A percentile compares a stretch with the other conserved stretches of the same genome.
phyloP scores from a whole-genome alignment of 2,113 vertebrate genomes.

The Colistium nudipinnis region DNA sequence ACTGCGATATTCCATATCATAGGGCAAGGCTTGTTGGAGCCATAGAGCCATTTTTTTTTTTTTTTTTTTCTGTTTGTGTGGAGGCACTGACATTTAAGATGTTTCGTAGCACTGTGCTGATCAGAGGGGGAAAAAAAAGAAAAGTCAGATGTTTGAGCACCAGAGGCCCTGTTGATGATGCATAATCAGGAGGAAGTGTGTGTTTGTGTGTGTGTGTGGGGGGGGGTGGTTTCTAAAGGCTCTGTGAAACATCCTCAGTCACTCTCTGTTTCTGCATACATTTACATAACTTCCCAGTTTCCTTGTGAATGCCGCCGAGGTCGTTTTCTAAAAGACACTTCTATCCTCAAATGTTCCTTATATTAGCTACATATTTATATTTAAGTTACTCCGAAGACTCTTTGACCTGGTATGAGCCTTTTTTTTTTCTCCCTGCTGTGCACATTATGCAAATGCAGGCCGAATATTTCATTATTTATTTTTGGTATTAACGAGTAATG shows the following conservation, averaged over 20 bases:
- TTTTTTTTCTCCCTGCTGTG: background rate
- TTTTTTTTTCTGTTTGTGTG: conserved; percentile 48
- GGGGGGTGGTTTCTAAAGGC: conserved; percentile 53
- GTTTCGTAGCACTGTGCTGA: conserved; percentile 31
- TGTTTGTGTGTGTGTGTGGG: too few relatives aligned
- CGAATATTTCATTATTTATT: background rate
- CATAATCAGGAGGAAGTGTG: conserved; percentile 62
- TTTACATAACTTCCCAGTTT: conserved; percentile 74
- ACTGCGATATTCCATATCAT: conserved; percentile 65
- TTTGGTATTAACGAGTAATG: conserved; percentile 9
- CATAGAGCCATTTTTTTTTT: too few relatives aligned
- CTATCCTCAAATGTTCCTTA: conserved; percentile 44
- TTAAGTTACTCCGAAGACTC: conserved; percentile 13
- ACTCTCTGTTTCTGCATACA: conserved; percentile 67
- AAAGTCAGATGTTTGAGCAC: conserved; percentile 49
- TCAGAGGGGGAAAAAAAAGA: too few relatives aligned
- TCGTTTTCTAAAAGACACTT: conserved; percentile 48
- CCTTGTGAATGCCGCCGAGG: conserved; percentile 33
- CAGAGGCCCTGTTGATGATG: conserved; percentile 52
- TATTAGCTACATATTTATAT: conserved; percentile 37
- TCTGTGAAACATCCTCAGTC: conserved; percentile 56
- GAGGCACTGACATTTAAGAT: conserved; percentile 67
- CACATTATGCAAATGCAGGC: background rate
- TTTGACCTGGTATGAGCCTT: background rate
- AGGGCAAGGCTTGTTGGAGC: conserved; percentile 42